These are phyloP conservation scores for Papilio polytes DNA, from an alignment of 1,140 invertebrate genomes.

Conservation along the genomic window DNA sequence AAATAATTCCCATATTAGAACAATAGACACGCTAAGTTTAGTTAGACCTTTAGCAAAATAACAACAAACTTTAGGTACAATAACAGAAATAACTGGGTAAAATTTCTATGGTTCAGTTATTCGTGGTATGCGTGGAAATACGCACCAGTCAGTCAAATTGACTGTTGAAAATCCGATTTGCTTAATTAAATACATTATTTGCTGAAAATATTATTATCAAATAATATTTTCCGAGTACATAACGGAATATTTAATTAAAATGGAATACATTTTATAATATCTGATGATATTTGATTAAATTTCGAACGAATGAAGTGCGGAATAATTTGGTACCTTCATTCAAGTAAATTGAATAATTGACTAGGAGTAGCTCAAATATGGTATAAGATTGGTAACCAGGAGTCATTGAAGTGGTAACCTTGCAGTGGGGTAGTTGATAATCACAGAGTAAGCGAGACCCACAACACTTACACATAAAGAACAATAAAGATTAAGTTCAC, in stretches of 20 bases:
- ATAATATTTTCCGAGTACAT: not conserved
- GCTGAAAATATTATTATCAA: not conserved
- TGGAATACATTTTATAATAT: not conserved
- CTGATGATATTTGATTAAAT: not conserved
- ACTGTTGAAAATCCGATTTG: not conserved
- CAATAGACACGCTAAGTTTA: no score
- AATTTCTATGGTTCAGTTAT: not conserved
- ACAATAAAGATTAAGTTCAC: no score
- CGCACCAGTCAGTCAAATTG: not conserved
- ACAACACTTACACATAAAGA: no score
- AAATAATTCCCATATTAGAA: no score
- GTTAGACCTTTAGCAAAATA: no score
- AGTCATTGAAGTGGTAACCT: no score
- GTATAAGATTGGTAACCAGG: no score
- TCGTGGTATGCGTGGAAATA: not conserved
- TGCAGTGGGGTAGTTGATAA: no score
- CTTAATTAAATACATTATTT: not conserved
- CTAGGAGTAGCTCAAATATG: no score
- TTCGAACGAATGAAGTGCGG: not conserved
- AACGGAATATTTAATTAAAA: not conserved
- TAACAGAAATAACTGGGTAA: not conserved
- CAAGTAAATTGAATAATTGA: no score
- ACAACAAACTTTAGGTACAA: not conserved
- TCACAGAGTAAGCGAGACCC: no score
- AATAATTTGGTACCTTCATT: no score